phyloP scores from a whole-genome alignment of 2,797 vertebrate genomes.

The Anas capensis region DNA sequence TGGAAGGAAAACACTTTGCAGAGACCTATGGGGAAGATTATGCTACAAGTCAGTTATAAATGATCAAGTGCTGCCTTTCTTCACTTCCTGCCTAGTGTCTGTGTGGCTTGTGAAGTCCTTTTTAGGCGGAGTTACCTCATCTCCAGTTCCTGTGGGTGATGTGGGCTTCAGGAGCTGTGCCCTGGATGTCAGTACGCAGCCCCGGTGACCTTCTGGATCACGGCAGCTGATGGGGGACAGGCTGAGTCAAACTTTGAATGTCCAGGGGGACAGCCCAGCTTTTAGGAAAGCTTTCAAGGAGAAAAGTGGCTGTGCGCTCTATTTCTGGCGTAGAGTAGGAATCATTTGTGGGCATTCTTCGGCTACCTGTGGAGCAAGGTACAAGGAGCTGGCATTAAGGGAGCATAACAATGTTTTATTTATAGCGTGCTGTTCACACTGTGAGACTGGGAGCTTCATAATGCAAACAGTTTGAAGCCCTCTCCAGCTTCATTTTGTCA shows the following conservation, averaged over 20 bases:
- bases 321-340: background rate
- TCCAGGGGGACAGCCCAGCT: background rate
- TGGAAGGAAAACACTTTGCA: background rate
- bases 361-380: background rate
- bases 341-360: fast-evolving
- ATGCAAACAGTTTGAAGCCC: background rate
- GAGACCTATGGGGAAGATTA: background rate
- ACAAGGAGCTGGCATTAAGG: background rate
- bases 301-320: background rate
- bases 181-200: background rate
- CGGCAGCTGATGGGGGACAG: too few relatives aligned
- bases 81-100: background rate
- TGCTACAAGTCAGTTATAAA: background rate
- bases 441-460: background rate
- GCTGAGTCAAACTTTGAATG: background rate
- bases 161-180: background rate
- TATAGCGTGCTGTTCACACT: background rate
- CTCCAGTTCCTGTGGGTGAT: background rate
- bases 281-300: background rate
- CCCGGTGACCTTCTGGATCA: background rate
- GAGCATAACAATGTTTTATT: background rate
- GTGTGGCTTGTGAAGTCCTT: background rate
- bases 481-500: background rate
- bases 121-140: background rate
- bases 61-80: background rate